Percentiles rank a stretch among this genome's conserved stretches.
Conservation (phyloP, 92 coral and sea anemone genomes). For the Desmophyllum pertusum region DNA sequence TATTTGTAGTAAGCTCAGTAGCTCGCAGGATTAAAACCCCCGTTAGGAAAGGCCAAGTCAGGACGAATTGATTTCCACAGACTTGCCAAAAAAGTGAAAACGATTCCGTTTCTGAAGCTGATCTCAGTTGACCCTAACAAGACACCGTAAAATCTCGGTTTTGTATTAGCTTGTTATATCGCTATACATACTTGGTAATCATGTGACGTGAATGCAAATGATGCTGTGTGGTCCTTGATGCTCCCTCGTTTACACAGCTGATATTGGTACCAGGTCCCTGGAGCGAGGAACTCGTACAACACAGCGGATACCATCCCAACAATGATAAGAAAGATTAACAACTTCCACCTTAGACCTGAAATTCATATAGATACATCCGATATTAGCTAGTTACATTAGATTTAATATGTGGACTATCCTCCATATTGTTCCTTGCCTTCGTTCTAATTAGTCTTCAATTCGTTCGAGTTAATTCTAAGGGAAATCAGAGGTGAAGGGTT, state of each 20-base stretch:
- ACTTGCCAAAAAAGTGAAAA: too few relatives aligned
- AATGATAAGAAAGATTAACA: constrained; percentile 37
- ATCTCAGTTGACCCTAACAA: background rate
- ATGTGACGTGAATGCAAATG: constrained; percentile 67
- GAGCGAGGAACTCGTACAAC: constrained; percentile 80
- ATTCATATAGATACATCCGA: background rate
- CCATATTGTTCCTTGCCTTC: too few relatives aligned
- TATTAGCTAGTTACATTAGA: background rate
- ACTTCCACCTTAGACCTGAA: constrained; percentile 69
- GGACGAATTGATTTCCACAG: too few relatives aligned
- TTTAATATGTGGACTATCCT: too few relatives aligned
- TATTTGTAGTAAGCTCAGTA: too few relatives aligned
- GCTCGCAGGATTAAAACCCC: too few relatives aligned
- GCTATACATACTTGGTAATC: constrained; percentile 69
- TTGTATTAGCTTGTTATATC: background rate
- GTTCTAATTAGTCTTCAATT: too few relatives aligned
- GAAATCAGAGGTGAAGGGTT: too few relatives aligned
- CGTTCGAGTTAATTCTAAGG: too few relatives aligned
- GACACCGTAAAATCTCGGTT: too few relatives aligned
- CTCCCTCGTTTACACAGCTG: constrained; percentile 75
- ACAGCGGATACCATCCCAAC: constrained; percentile 47
- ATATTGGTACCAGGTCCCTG: constrained; percentile 75
- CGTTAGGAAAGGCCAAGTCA: too few relatives aligned
- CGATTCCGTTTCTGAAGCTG: background rate
- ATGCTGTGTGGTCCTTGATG: constrained; percentile 62